Base-by-base conservation (phyloP, 2,888 invertebrate species). In the Agrenia bidenticulata region DNA sequence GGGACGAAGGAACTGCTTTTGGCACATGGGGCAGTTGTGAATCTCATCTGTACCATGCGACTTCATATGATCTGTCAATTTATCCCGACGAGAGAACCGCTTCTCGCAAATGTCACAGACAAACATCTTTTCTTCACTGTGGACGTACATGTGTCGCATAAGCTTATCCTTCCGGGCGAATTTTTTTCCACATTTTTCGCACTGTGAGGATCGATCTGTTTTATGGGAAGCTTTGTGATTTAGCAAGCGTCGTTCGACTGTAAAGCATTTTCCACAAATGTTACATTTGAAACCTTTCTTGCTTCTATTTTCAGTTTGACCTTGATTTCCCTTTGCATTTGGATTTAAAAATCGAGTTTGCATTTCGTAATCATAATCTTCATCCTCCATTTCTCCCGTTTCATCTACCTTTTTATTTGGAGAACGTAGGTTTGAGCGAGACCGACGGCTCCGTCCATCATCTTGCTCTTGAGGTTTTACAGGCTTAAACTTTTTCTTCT, bases 141-240 rank as follows among this genome's bases (percentile, higher is more conserved):
- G 73, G 17, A 73, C 73, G 24, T 63, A 70, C 73, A 73, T 73
- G 59, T 73, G 73, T 13, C 73, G 60, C 58, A 66, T 61, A 11
- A 73, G 59, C 27, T 70, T 72, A 42, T 73, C 73, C 19, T 63
- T 64, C 5, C 69, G 64, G 17, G 68, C 65, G 56, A 73, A 72
- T n/a, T 66, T 58, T 41, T 72, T 71, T 7, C 73, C 73, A 53
- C 72, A 72, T 51, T 72, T 67, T 54, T 72, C 72, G 56, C 72
- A 72, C 32, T 70, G 68, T 0, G 68, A 68, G 5, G 41, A 42
- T 0, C 61, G 62, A 24, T 70, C 69, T 0, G 59, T 21, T 21
- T 39, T 59, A 39, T 72, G 72, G 4, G 32, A 7, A 32, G 69
- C 54, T 53, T 63, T 65, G 23, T 72, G 72, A 55, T 65, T 69